phyloP scores from a whole-genome alignment of 53 echinoderm and acorn worm genomes.

The Holothuria leucospilota region DNA sequence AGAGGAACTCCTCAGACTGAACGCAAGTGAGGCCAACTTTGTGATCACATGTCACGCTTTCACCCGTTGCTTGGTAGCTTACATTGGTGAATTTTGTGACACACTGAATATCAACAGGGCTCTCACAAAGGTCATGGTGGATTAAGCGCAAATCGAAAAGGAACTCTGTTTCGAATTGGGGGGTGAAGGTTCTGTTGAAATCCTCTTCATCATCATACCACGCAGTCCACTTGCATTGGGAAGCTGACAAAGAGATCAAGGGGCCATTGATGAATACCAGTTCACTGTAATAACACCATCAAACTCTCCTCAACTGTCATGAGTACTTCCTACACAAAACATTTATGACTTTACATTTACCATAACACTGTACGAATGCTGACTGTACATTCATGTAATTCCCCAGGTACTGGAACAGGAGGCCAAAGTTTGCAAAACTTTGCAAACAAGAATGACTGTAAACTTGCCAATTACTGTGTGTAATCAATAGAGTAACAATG shows the following conservation, averaged over 20 bases:
- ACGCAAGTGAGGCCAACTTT: slow-evolving; percentile 9
- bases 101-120: slow-evolving; percentile 17
- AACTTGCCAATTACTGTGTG: too few relatives aligned
- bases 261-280: too few relatives aligned
- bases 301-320: too few relatives aligned
- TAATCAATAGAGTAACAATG: too few relatives aligned
- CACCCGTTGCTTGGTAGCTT: slow-evolving; percentile 12
- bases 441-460: too few relatives aligned
- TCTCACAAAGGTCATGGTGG: not conserved
- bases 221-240: slow-evolving; percentile 1
- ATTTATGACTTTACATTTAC: too few relatives aligned
- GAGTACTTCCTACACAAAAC: too few relatives aligned
- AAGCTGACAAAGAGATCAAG: slow-evolving; percentile 14
- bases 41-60: slow-evolving; percentile 9
- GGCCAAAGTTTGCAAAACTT: too few relatives aligned
- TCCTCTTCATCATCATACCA: slow-evolving; percentile 36
- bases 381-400: too few relatives aligned
- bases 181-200: not conserved
- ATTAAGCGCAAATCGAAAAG: not conserved
- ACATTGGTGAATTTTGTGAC: slow-evolving; percentile 18
- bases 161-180: not conserved
- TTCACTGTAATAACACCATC: too few relatives aligned
- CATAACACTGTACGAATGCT: too few relatives aligned
- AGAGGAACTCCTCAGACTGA: not conserved
- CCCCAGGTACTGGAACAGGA: too few relatives aligned